Conservation (phyloP, 2,113 vertebrate genomes). For the Verasper variegatus region DNA sequence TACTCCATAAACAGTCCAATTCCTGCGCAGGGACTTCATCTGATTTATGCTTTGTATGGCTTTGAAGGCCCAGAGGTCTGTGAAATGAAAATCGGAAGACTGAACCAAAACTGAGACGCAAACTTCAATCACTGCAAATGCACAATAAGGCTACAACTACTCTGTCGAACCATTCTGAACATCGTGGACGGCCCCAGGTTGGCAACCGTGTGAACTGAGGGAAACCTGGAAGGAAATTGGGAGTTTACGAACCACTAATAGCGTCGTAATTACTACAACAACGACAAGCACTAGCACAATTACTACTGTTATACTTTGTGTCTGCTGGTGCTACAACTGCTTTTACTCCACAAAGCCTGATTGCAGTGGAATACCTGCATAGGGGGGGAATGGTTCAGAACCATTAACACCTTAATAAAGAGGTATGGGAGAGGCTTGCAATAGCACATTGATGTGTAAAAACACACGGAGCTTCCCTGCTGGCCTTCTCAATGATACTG, state of each 20-base stretch:
- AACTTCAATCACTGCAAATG: neutral
- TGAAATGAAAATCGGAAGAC: conserved; percentile 20
- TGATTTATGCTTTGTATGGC: conserved; percentile 52
- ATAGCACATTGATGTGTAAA: conserved; percentile 48
- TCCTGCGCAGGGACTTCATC: conserved; percentile 20
- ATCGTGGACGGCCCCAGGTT: neutral
- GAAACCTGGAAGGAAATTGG: neutral
- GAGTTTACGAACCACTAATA: neutral
- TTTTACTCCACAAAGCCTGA: neutral
- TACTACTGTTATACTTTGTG: neutral
- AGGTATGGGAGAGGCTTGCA: neutral
- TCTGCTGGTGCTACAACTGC: neutral
- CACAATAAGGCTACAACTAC: neutral
- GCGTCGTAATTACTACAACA: neutral
- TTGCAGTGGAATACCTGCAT: conserved; percentile 4
- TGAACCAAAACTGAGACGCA: conserved; percentile 13
- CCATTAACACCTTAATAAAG: conserved; percentile 11
- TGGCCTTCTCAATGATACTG: neutral
- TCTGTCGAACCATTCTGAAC: neutral
- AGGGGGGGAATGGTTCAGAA: neutral
- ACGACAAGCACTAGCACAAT: neutral
- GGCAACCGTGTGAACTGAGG: neutral
- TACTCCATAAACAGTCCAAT: conserved; percentile 16
- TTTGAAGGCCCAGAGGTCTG: conserved; percentile 23
- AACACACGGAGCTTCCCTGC: conserved; percentile 22